Conservation (phyloP, 2,888 invertebrate species). For the Drosophila paranaensis region DNA sequence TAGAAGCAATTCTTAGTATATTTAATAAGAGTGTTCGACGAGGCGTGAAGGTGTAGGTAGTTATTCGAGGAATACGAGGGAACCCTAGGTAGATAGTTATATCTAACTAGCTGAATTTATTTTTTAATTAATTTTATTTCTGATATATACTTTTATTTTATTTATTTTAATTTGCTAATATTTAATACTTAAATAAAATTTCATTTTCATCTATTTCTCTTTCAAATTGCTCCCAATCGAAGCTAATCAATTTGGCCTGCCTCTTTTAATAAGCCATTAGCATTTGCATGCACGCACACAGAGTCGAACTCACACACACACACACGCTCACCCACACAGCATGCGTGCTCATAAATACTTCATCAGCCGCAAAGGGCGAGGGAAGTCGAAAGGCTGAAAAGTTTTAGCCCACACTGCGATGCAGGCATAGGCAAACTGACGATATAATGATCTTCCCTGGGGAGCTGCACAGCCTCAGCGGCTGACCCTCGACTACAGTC, state of each 20-base stretch:
- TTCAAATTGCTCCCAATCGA: slow-evolving; percentile 1
- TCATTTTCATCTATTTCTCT: neutral
- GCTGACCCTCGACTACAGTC: slow-evolving; percentile 36
- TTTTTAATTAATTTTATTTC: neutral
- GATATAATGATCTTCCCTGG: slow-evolving; percentile 78
- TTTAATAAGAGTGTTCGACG: slow-evolving; percentile 45
- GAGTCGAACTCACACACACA: neutral
- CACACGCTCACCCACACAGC: slow-evolving; percentile 5
- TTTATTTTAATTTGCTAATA: neutral
- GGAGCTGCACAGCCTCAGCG: slow-evolving; percentile 30
- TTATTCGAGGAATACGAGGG: too few relatives aligned
- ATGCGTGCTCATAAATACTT: slow-evolving; percentile 71
- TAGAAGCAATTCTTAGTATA: slow-evolving; percentile 61
- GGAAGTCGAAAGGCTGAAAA: slow-evolving; percentile 64
- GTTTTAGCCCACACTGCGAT: slow-evolving; percentile 46
- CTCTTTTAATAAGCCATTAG: slow-evolving; percentile 16
- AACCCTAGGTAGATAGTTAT: too few relatives aligned
- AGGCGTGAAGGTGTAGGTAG: neutral
- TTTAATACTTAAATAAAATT: neutral
- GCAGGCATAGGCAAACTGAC: slow-evolving; percentile 63
- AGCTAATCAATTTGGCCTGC: slow-evolving; percentile 9
- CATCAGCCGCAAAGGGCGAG: slow-evolving; percentile 62
- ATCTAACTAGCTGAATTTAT: neutral
- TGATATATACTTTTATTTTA: neutral
- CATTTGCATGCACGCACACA: slow-evolving; percentile 26